These are phyloP conservation scores for Pluvianellus socialis DNA, from an alignment of 2,113 vertebrate genomes.

Conservation along the genomic window DNA sequence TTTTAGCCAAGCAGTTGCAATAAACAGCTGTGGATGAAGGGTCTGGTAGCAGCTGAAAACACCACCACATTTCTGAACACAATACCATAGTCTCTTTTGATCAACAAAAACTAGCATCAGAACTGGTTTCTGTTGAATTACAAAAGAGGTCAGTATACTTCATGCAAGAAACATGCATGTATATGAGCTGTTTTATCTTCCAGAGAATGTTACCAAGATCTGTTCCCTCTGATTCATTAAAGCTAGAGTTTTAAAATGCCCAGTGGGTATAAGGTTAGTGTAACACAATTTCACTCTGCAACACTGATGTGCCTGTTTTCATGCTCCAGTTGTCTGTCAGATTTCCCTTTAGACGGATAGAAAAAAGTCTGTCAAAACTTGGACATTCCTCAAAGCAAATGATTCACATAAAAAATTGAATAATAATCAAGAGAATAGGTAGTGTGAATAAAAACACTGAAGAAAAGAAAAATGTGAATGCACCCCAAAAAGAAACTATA, in stretches of 20 bases:
- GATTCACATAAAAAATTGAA: not conserved
- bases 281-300: not conserved
- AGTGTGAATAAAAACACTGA: not conserved
- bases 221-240: not conserved
- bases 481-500: not conserved
- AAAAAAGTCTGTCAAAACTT: conserved; percentile 4
- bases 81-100: not conserved
- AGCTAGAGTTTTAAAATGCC: not conserved
- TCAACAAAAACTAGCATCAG: not conserved
- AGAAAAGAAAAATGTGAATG: not conserved
- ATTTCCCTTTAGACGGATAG: not conserved
- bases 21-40: not conserved
- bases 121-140: not conserved
- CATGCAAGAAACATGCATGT: not conserved
- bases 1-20: not conserved
- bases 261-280: not conserved
- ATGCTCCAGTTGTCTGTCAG: not conserved
- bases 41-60: not conserved
- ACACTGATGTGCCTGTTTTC: not conserved
- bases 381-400: not conserved
- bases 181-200: not conserved
- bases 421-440: not conserved
- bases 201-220: not conserved
- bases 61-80: not conserved
- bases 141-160: not conserved